Percentiles rank a stretch among this genome's conserved stretches.
phyloP scores from a whole-genome alignment of 2,113 vertebrate genomes.

The Cyprichromis sp. region DNA sequence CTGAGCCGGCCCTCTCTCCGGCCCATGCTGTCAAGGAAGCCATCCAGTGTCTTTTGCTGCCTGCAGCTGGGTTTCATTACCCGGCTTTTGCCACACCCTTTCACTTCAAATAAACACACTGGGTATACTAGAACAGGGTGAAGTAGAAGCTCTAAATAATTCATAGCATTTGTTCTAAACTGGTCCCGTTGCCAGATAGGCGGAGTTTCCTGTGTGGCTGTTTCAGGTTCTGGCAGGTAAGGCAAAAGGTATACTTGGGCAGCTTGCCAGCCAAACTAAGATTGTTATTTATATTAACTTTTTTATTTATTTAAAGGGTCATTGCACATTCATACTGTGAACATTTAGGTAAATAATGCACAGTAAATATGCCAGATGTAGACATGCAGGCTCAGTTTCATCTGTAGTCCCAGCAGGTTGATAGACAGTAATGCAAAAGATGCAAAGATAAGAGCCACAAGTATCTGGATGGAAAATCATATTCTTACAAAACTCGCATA shows the following conservation, averaged over 20 bases:
- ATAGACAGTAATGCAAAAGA: neutral
- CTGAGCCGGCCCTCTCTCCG: neutral
- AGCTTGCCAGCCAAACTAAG: neutral
- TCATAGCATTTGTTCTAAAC: conserved; percentile 16
- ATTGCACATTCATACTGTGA: neutral
- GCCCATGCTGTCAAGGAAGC: conserved; percentile 21
- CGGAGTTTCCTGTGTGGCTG: neutral
- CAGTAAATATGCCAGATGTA: neutral
- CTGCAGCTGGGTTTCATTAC: conserved; percentile 58
- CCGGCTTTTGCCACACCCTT: conserved; percentile 44
- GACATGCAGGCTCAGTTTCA: neutral
- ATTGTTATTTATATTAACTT: neutral
- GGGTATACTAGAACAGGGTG: conserved; percentile 3
- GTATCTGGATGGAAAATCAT: neutral
- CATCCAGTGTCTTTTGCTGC: conserved; percentile 24
- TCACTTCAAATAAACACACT: conserved; percentile 49
- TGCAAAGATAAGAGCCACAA: neutral
- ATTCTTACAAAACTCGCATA: neutral
- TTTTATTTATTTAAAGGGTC: neutral
- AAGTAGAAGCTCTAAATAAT: conserved; percentile 36
- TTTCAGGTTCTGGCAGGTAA: neutral
- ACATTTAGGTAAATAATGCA: neutral
- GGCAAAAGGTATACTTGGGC: neutral
- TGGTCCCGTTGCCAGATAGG: neutral
- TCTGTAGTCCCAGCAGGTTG: neutral